Percentiles rank a stretch among this genome's conserved stretches.
phyloP scores from a whole-genome alignment of 2,797 vertebrate genomes.

The Triplophysa yarkandensis region DNA sequence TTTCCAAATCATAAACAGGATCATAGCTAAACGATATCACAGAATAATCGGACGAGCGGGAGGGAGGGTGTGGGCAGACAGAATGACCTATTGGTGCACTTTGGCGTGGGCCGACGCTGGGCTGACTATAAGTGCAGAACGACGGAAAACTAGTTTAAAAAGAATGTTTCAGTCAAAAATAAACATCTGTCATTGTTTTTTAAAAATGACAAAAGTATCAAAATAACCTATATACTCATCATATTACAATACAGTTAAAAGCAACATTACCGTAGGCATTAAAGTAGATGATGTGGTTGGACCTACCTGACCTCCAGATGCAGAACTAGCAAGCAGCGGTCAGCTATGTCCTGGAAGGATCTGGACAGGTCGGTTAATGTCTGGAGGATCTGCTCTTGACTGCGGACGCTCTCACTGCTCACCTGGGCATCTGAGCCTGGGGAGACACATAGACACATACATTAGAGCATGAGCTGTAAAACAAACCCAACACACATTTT shows the following conservation, averaged over 20 bases:
- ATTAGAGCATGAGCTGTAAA: conserved; percentile 14
- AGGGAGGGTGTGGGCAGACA: neutral
- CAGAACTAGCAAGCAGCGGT: conserved; percentile 91
- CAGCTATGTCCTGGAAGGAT: conserved; percentile 92
- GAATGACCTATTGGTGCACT: conserved; percentile 44
- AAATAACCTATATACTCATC: neutral
- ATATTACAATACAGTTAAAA: conserved; percentile 32
- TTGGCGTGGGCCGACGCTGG: conserved; percentile 52
- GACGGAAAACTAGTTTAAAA: neutral
- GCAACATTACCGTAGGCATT: neutral
- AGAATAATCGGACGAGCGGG: conserved; percentile 47
- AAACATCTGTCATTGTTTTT: neutral
- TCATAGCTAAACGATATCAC: conserved; percentile 71
- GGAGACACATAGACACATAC: conserved; percentile 63
- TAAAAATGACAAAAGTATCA: neutral
- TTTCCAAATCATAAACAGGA: conserved; percentile 78
- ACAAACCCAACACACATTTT: neutral
- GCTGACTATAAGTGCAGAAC: neutral
- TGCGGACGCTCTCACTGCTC: conserved; percentile 80
- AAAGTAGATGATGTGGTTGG: conserved; percentile 49
- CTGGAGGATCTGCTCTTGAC: conserved; percentile 91
- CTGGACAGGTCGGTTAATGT: conserved; percentile 87
- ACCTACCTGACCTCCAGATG: conserved; percentile 95
- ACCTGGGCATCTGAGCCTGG: conserved; percentile 82
- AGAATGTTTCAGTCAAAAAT: neutral